Evolutionary conservation across 2,113 vertebrate genomes (phyloP).

Genomic region (Monarcha castaneiventris): DNA sequence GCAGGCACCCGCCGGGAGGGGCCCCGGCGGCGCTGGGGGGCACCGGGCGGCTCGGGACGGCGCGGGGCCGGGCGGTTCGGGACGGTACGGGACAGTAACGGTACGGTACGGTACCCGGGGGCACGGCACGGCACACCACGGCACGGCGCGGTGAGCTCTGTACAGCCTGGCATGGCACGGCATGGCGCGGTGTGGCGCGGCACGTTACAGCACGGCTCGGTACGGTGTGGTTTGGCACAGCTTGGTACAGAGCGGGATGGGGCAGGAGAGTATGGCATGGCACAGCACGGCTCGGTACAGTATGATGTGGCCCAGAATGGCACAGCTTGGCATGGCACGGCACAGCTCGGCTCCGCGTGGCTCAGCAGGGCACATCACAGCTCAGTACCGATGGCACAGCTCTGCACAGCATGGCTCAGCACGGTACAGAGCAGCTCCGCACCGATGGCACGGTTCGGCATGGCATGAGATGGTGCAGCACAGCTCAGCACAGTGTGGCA

Average conservation of each 20-base stretch:
- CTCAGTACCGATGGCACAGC: not conserved
- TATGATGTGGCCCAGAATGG: not conserved
- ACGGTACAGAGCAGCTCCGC: rapidly evolving
- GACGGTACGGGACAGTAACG: not conserved
- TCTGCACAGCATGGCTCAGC: rapidly evolving
- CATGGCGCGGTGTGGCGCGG: not conserved
- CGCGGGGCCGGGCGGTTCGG: not conserved
- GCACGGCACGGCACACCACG: not conserved
- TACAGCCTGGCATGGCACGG: not conserved
- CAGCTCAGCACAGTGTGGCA: rapidly evolving
- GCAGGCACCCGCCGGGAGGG: not conserved
- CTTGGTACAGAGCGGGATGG: not conserved
- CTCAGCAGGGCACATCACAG: not conserved
- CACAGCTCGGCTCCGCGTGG: rapidly evolving
- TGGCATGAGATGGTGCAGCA: not conserved
- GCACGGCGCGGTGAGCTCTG: not conserved
- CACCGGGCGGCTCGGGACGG: not conserved
- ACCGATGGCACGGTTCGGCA: not conserved
- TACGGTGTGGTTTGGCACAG: too few relatives aligned
- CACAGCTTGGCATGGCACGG: not conserved
- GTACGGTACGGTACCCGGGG: not conserved
- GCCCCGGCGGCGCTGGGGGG: not conserved
- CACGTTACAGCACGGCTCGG: not conserved
- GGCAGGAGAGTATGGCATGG: not conserved
- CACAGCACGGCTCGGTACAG: not conserved